These are phyloP conservation scores for Brachyptera putata DNA, from an alignment of 2,888 invertebrate species.

Conservation along the genomic window DNA sequence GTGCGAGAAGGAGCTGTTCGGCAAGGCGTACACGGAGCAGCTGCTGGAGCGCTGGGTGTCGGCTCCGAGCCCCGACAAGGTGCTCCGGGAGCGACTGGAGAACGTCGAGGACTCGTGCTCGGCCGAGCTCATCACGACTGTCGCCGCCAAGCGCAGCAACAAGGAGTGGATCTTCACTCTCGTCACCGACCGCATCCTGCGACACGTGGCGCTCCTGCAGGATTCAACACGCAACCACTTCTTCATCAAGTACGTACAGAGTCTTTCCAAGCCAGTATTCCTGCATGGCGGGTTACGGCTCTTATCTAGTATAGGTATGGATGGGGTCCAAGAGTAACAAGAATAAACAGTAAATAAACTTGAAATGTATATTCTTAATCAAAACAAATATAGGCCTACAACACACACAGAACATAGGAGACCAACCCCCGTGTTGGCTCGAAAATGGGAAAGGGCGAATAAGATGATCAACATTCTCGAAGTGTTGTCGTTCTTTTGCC, in stretches of 20 bases:
- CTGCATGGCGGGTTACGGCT: too few species aligned
- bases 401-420: too few species aligned
- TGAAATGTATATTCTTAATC: too few species aligned
- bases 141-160: conserved; percentile 57
- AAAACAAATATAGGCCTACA: too few species aligned
- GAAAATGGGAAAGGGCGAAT: too few species aligned
- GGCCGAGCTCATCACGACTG: conserved; percentile 56
- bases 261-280: too few species aligned
- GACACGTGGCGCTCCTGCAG: conserved; percentile 62
- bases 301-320: too few species aligned
- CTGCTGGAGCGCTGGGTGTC: conserved; percentile 61
- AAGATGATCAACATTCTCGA: too few species aligned
- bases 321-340: too few species aligned
- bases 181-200: conserved; percentile 50
- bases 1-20: conserved; percentile 64
- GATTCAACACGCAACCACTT: conserved; percentile 67
- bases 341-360: too few species aligned
- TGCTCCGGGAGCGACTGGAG: conserved; percentile 59
- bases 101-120: conserved; percentile 56
- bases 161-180: conserved; percentile 60
- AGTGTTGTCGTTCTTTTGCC: too few species aligned
- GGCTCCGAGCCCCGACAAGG: conserved; percentile 56
- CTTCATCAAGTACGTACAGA: conserved; percentile 52
- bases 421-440: too few species aligned
- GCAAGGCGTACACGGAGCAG: conserved; percentile 56